Evolutionary conservation across 1,140 invertebrate species (phyloP), one percentile per base, ranked within the genome.

Genomic region (Zaprionus inermis): DNA sequence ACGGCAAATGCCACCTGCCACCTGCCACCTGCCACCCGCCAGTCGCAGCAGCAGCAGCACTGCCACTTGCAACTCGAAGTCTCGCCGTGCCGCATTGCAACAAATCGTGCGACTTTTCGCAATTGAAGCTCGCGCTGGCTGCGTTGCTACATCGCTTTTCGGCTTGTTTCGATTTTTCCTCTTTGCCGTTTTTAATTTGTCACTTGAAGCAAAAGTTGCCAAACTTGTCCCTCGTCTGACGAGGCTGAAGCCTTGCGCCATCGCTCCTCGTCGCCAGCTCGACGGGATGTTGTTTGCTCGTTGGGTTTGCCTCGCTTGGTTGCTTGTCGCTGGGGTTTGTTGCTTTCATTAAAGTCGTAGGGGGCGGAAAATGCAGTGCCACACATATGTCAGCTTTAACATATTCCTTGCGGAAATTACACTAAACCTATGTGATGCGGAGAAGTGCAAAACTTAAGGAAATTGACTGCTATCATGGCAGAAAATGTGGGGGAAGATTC

Each of bases 121-220:
- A 82, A 83, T 83, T 76, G 79, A 85, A 85, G 63, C 68, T 38
- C 65, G 49, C 71, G 55, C 57, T 55, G 58, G 54, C 76, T 67
- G 72, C 68, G 34, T 54, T 60, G 54, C 52, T 24, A 57, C 68
- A 16, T 41, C 56, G 32, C 54, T 72, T 69, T 72, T 72, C 51
- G 63, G 59, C 63, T 68, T 63, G 61, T 72, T 54, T 74, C 79
- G 64, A 66, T 81, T 76, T 82, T 71, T 52, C 58, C 70, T 56
- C 49, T 63, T 79, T 79, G 82, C 76, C 76, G 72, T 88, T 88
- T 88, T 88, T 88, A 88, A 88, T 88, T 88, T 88, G 84, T 88
- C 83, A 88, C 83, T 88, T 80, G 83, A 88, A 88, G 81, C 73
- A 86, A 86, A 88, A 83, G 83, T 88, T 89, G 77, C 73, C 79